Evolutionary conservation across 2,888 invertebrate genomes (phyloP).

Genomic region (Pollenia griseotomentosa): DNA sequence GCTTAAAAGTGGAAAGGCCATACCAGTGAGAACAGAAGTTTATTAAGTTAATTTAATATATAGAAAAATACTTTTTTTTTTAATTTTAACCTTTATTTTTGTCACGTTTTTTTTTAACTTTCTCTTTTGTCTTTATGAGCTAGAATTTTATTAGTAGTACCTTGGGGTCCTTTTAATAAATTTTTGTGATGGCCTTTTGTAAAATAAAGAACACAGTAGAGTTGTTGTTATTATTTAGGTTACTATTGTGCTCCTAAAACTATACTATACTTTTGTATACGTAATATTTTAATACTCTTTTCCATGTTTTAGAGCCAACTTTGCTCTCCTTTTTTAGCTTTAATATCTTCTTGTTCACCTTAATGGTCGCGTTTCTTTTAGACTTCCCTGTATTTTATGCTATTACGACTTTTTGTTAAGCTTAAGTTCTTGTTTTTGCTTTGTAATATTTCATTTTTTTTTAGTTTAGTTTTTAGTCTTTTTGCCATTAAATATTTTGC

Average conservation of each 20-base stretch:
- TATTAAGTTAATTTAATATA: conserved; percentile 48
- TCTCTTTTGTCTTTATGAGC: conserved; percentile 27
- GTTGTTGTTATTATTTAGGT: conserved; percentile 12
- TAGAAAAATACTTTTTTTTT: neutral
- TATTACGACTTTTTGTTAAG: conserved; percentile 41
- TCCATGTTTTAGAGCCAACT: conserved; percentile 38
- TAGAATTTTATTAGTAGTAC: conserved; percentile 51
- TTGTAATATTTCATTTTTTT: conserved; percentile 31
- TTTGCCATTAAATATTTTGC: conserved; percentile 69
- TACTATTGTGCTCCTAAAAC: conserved; percentile 30
- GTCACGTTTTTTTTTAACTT: conserved; percentile 56
- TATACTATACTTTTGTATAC: conserved; percentile 18
- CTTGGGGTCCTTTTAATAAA: conserved; percentile 69
- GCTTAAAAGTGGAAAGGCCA: neutral
- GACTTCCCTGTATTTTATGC: conserved; percentile 14
- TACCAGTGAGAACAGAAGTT: conserved; percentile 19
- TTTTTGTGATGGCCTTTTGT: conserved; percentile 59
- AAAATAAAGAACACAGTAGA: conserved; percentile 1
- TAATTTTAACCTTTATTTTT: conserved; percentile 33
- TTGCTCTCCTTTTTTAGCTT: conserved; percentile 17
- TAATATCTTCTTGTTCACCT: conserved; percentile 49
- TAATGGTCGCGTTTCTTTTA: conserved; percentile 48
- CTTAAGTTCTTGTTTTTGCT: conserved; percentile 25
- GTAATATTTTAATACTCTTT: conserved; percentile 47
- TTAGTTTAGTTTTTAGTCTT: conserved; percentile 38